Evolutionary conservation across 1,140 invertebrate species (phyloP).

Genomic region (Dinoponera quadriceps): DNA sequence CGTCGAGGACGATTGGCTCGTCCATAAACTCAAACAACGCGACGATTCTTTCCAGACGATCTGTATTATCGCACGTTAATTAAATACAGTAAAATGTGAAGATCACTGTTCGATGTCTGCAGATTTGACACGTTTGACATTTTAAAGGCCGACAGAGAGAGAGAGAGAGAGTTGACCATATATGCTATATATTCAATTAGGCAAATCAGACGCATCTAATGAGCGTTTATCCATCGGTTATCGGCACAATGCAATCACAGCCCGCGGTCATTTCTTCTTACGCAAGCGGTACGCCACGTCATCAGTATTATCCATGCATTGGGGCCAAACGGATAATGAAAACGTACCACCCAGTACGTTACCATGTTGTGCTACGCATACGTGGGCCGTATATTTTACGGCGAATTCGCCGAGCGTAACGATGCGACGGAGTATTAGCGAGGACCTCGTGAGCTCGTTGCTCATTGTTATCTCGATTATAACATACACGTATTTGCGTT

Average conservation of each 20-base stretch:
- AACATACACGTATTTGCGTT: conserved; percentile 6
- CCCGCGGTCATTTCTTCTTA: conserved; percentile 54
- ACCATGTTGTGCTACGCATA: background rate
- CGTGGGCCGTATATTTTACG: conserved; percentile 42
- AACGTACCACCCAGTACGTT: conserved; percentile 58
- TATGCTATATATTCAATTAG: conserved; percentile 3
- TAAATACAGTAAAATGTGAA: background rate
- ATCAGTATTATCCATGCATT: conserved; percentile 70
- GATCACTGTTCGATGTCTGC: background rate
- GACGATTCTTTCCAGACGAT: background rate
- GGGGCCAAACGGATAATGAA: conserved; percentile 63
- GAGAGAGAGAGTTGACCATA: background rate
- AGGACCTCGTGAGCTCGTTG: background rate
- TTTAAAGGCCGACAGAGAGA: background rate
- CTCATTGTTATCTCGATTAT: conserved; percentile 34
- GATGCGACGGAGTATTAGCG: background rate
- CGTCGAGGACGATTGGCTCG: background rate
- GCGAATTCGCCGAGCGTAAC: conserved; percentile 38
- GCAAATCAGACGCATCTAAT: background rate
- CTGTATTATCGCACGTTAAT: background rate
- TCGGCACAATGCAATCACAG: conserved; percentile 41
- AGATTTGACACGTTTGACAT: background rate
- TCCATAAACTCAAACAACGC: background rate
- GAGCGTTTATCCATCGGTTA: background rate
- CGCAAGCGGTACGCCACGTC: conserved; percentile 49